Percentiles rank a stretch among this genome's conserved stretches.
These are phyloP conservation scores for Tethya wilhelma DNA, from an alignment of 37 sponge, comb jelly and placozoan species.

Conservation along the genomic window DNA sequence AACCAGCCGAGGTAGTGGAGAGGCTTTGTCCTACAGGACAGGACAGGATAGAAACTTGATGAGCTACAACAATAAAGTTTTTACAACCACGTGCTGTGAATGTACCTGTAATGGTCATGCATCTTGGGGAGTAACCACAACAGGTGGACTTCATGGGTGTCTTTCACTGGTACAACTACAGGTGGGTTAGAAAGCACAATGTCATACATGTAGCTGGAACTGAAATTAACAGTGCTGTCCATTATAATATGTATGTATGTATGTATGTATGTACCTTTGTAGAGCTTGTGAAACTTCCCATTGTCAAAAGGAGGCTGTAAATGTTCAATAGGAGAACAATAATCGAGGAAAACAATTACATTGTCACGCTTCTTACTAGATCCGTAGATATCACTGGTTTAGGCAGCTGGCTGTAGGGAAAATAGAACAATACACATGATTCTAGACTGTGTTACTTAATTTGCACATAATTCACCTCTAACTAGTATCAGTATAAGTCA, in stretches of 20 bases:
- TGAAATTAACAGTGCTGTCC: no score
- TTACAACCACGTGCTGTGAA: not conserved
- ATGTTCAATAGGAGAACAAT: not conserved
- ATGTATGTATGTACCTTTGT: conserved; percentile 51
- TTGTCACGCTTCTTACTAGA: conserved; percentile 9
- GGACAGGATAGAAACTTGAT: no score
- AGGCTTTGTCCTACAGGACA: conserved; percentile 86
- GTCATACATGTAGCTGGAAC: no score
- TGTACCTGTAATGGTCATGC: conserved; percentile 64
- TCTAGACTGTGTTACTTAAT: no score
- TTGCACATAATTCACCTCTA: no score
- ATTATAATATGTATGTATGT: no score
- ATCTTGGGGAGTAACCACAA: conserved; percentile 68
- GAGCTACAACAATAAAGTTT: not conserved
- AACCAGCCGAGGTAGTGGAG: conserved; percentile 71
- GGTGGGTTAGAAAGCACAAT: no score
- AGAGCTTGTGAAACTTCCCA: conserved; percentile 34
- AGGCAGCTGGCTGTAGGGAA: conserved; percentile 34
- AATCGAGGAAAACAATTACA: no score
- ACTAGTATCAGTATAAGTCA: no score
- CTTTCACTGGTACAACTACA: conserved; percentile 68
- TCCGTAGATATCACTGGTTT: not conserved
- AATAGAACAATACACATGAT: not conserved
- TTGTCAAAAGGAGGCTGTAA: conserved; percentile 44
- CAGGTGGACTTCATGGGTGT: conserved; percentile 49